Evolutionary conservation across 2,888 invertebrate genomes (phyloP), one percentile per base, ranked within the genome.

Genomic region (Lordiphosa fenestrarum): DNA sequence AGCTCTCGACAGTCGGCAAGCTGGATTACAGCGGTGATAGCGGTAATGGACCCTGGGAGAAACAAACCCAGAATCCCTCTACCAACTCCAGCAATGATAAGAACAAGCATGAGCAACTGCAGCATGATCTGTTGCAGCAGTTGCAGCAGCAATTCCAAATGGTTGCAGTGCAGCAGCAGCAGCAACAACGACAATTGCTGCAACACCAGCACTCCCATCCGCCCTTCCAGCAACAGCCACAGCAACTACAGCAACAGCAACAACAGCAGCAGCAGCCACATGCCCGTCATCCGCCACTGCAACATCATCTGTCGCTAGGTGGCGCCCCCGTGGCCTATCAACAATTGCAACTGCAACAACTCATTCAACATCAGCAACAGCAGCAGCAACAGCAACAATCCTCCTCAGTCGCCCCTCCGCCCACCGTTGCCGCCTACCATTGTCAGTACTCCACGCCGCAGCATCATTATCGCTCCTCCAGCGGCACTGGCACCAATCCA

Each of bases 261-360:
- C 85, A 71, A 0, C 77, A 71, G 6, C 81, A 69, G 10, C 85
- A 75, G 36, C 70, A 74, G 23, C 65, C 41, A 49, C 71, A 68
- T 52, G 49, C 42, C 70, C 25, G 7, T 25, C 69, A 83, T 55
- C 87, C 88, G 53, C 88, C 86, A 49, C 51, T 87, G 62, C 88
- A 88, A 51, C 89, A 87, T 84, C 88, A 84, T 68, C 68, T 84
- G 69, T 87, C 88, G 66, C 90, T 91, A 89, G 90, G 89, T 86
- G 91, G 91, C 67, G 53, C 70, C 57, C 71, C 73, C 9, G 51
- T 57, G 49, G 53, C 68, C 42, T 84, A 68, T 65, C 73, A 66
- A 21, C 71, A 71, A 67, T 62, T 82, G 66, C 84, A 78, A 46
- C 86, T 84, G 58, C 88, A 85, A 30, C 87, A 87, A 40, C 71